Conservation (phyloP, 2,888 invertebrate species). For the Heteropelma amictum region DNA sequence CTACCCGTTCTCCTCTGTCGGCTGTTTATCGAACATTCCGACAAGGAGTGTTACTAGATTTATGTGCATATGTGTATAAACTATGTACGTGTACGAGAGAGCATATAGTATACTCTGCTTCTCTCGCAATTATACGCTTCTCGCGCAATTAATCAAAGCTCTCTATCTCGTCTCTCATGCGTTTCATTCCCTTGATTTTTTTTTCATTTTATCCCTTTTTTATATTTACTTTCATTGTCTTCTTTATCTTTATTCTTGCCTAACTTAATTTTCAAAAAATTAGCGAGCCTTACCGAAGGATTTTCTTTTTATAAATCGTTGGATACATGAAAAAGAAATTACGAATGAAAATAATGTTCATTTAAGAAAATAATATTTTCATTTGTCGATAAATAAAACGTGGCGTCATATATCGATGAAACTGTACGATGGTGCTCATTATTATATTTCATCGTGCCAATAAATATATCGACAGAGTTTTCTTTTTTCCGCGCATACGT, state of each 20-base stretch:
- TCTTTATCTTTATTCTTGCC: not conserved
- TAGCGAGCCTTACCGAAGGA: too few relatives aligned
- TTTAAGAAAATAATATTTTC: too few relatives aligned
- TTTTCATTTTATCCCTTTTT: not conserved
- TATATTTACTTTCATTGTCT: not conserved
- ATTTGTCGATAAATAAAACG: too few relatives aligned
- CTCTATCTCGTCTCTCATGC: not conserved
- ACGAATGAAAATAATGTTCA: too few relatives aligned
- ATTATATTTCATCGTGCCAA: conserved; percentile 3
- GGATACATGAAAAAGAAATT: too few relatives aligned
- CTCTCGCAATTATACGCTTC: conserved; percentile 46
- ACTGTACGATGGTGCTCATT: not conserved
- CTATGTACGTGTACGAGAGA: too few relatives aligned
- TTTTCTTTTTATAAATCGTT: too few relatives aligned
- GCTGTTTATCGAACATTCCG: too few relatives aligned
- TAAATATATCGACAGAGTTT: conserved; percentile 16
- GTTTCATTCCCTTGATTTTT: not conserved
- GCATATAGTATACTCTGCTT: conserved; percentile 35
- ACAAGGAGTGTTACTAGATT: too few relatives aligned
- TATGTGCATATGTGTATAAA: not conserved
- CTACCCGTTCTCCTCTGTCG: too few relatives aligned
- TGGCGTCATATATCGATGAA: too few relatives aligned
- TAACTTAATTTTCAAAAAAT: not conserved
- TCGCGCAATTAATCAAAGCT: conserved; percentile 42
- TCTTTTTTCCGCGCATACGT: too few relatives aligned